These are phyloP conservation scores for Aurelia sp. DNA, from an alignment of 30 jellyfish, hydroid and myxozoan species.

Conservation along the genomic window DNA sequence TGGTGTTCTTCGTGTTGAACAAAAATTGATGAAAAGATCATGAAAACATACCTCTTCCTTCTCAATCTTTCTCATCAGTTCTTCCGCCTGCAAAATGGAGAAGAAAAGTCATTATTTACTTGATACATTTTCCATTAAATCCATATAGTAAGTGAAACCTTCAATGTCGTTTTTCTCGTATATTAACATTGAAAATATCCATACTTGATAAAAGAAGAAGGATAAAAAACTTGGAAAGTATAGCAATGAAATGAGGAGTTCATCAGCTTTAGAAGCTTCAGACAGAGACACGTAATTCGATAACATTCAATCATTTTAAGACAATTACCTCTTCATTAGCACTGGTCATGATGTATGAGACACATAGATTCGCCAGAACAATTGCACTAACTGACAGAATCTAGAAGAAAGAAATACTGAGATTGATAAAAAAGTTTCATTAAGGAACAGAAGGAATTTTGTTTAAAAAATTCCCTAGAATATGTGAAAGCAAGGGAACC, in stretches of 20 bases:
- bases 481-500: not conserved
- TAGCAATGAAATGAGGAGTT: too few species aligned
- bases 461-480: too few species aligned
- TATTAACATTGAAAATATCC: too few species aligned
- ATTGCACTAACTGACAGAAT: constrained; percentile 91
- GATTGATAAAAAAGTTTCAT: not conserved
- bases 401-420: constrained; percentile 23
- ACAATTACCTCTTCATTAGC: constrained; percentile 93
- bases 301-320: not conserved
- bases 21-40: not conserved
- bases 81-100: constrained; percentile 81
- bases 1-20: too few species aligned
- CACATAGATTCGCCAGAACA: constrained; percentile 94
- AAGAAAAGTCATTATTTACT: not conserved
- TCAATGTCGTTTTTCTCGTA: too few species aligned
- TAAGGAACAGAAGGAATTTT: not conserved
- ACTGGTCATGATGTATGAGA: constrained; percentile 96
- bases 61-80: constrained; percentile 92
- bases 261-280: too few species aligned
- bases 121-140: too few species aligned
- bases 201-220: too few species aligned
- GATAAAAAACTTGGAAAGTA: too few species aligned
- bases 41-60: constrained; percentile 83
- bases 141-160: too few species aligned
- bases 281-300: too few species aligned